Conservation (phyloP, 2,797 vertebrate species). For the Glossophaga mutica region DNA sequence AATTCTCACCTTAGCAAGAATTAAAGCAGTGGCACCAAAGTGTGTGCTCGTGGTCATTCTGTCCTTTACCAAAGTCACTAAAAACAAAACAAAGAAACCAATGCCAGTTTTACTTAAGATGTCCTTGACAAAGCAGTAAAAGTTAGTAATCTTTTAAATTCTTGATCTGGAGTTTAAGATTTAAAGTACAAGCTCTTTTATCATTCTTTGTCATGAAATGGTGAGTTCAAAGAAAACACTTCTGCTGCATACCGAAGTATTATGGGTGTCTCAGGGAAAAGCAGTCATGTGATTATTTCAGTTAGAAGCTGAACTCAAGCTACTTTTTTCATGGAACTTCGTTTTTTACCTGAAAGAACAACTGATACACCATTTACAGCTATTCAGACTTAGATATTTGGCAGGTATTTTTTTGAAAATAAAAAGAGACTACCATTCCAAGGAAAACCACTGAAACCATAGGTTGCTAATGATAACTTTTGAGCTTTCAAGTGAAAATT, state of each 20-base stretch:
- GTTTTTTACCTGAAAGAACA: slow-evolving; percentile 4
- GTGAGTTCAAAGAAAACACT: background rate
- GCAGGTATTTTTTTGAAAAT: slow-evolving; percentile 13
- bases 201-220: background rate
- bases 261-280: background rate
- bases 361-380: background rate
- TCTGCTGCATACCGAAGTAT: background rate
- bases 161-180: too few species aligned
- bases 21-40: background rate
- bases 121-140: slow-evolving; percentile 5
- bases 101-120: background rate
- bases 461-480: background rate
- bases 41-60: background rate
- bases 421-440: background rate
- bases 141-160: background rate
- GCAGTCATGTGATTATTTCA: background rate
- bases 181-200: background rate
- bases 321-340: background rate
- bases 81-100: background rate
- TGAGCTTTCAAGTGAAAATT: slow-evolving; percentile 30
- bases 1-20: background rate
- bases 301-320: background rate
- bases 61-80: background rate
- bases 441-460: background rate
- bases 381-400: background rate